These are phyloP conservation scores for Mylabris sibirica DNA, from an alignment of 2,888 invertebrate genomes.

Conservation along the genomic window DNA sequence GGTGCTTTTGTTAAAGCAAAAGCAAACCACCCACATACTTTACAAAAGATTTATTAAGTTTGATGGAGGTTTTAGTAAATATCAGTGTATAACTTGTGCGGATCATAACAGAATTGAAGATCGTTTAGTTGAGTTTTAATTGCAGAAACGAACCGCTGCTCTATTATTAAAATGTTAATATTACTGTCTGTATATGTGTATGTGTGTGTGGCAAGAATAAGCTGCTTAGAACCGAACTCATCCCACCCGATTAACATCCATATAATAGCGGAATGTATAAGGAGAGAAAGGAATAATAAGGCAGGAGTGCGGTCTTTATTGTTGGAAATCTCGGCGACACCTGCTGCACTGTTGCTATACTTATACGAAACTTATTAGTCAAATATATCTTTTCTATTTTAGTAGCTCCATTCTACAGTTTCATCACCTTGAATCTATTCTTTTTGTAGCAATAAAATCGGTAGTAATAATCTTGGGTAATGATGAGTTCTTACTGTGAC, in stretches of 20 bases:
- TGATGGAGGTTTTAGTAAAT: constrained; percentile 57
- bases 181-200: not conserved
- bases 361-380: constrained; percentile 14
- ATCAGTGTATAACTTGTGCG: constrained; percentile 48
- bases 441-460: not conserved
- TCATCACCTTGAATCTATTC: not conserved
- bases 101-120: constrained; percentile 41
- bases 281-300: constrained; percentile 13
- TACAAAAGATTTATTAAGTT: constrained; percentile 63
- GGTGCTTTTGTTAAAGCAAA: constrained; percentile 48
- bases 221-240: constrained; percentile 55
- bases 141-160: constrained; percentile 49
- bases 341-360: constrained; percentile 35
- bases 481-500: constrained; percentile 8
- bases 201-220: constrained; percentile 52
- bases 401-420: not conserved
- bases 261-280: not conserved
- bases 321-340: constrained; percentile 43
- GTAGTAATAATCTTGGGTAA: constrained; percentile 3
- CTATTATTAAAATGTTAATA: constrained; percentile 43
- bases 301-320: not conserved
- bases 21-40: constrained; percentile 35
- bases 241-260: constrained; percentile 31
- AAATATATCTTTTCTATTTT: not conserved
- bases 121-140: constrained; percentile 43